phyloP scores from a whole-genome alignment of 2,113 vertebrate genomes.

The Silurus meridionalis region DNA sequence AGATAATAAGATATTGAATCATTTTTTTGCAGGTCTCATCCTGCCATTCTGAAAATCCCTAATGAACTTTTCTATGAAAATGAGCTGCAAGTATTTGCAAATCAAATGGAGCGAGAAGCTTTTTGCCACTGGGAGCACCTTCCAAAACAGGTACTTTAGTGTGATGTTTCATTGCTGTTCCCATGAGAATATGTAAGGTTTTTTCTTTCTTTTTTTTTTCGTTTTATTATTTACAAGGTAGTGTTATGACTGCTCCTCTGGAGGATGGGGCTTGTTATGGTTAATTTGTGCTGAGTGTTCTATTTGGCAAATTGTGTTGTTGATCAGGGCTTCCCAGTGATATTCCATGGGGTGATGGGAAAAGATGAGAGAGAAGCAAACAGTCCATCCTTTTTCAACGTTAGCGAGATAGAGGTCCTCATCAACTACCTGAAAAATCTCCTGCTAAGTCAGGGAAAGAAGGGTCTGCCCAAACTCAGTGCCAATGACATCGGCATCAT shows the following conservation, averaged over 20 bases:
- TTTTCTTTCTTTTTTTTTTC: not conserved
- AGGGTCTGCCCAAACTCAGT: conserved; percentile 70
- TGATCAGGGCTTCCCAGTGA: conserved; percentile 84
- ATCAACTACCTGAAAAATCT: conserved; percentile 81
- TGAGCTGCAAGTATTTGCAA: conserved; percentile 77
- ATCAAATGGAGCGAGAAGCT: conserved; percentile 65
- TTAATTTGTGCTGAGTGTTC: not conserved
- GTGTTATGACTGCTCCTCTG: not conserved
- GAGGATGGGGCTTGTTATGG: not conserved
- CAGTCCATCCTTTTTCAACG: conserved; percentile 93
- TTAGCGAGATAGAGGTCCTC: conserved; percentile 80
- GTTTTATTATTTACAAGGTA: not conserved
- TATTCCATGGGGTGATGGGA: conserved; percentile 89
- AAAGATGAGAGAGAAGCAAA: conserved; percentile 83
- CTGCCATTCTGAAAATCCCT: conserved; percentile 82
- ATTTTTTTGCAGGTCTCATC: conserved; percentile 79
- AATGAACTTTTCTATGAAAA: conserved; percentile 85
- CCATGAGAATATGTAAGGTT: not conserved
- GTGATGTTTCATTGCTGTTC: not conserved
- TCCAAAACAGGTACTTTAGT: conserved; percentile 71
- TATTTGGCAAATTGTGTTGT: not conserved
- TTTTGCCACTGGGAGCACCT: conserved; percentile 85
- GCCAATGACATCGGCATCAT: conserved; percentile 86
- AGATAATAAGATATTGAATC: not conserved
- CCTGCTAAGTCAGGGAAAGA: conserved; percentile 74